Evolutionary conservation across 2,888 invertebrate genomes (phyloP), one percentile per base, ranked within the genome.

Genomic region (Hemaris fuciformis): DNA sequence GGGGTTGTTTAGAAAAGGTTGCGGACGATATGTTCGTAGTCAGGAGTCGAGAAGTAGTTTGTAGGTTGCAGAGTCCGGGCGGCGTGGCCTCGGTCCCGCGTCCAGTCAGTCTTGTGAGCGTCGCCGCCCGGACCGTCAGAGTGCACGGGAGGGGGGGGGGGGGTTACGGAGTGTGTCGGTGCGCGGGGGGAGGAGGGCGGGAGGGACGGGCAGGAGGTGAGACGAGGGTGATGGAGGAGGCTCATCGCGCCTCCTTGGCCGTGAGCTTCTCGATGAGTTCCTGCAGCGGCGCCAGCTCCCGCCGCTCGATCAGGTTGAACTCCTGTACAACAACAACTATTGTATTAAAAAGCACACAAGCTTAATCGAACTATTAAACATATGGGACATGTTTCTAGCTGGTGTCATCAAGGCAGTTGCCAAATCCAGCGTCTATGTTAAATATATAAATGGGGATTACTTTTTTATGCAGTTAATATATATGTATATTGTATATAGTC

Each of bases 251-350:
- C 82, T 97, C 97, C 93, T 97, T 98, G 73, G 97, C 96, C 57
- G 98, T 97, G 78, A 98, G 93, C 92, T 98, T 98, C 86, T 99
- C 99, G 89, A 99, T 99, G 74, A 99, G 94, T 90, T 99, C 99
- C 89, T 99, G 98, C 71, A 99, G 94, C 60, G 99, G 99, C 69
- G 98, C 99, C 89, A 99, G 93, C 93, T 99, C 99, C 82, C 98
- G 95, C 78, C 98, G 95, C 87, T 99, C 99, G 84, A 99, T 99
- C 81, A 99, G 94, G 92, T 96, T 97, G 91, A 99, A 99, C 93
- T 99, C 99, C 96, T 99, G 94, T 59, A 94, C 94, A 18, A n/a
- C 22, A 58, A 20, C 34, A 15, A 5, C 4, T 45, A 13, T 3
- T 20, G 43, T 22, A 3, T 0, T 20, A 18, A 18, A 10, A 20